Base-by-base conservation (phyloP, 2,888 invertebrate genomes). In the Trissoscelio sp. region DNA sequence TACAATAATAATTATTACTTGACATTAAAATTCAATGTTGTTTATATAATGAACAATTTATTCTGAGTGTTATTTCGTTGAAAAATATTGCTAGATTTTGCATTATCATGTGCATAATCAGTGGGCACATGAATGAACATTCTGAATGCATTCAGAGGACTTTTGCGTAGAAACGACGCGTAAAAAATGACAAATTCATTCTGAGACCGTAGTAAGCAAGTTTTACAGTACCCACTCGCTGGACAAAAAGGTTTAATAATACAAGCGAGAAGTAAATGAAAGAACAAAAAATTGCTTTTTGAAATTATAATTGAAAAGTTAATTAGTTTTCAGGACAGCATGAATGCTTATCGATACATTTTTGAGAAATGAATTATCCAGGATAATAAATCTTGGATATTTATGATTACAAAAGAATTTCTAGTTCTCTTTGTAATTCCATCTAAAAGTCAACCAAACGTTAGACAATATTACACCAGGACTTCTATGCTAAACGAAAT, bases 161-260 rank as follows among this genome's bases (percentile, higher is more conserved):
- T 75, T 75, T 67, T 37, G 75, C 58, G 66, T 67, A 74, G 46
- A 74, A 64, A 28, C 34, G 60, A 60, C 64, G 39, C 39, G 39
- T 64, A 58, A 75, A 75, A 73, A 75, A 66, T 66, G 37, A 51
- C 58, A 58, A 75, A 75, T 75, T 67, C 75, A 75, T 67, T 75
- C 37, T 74, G 64, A 73, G 73, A 44, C 44, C 44, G 6, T 46
- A 5, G 66, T 24, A 66, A 66, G 64, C 64, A 46, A 57, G 74
- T 66, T 66, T 74, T 74, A 48, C 66, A 34, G 74, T 74, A 64
- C 57, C 74, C 66, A 48, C 72, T 72, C 55, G 57, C 28, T 14
- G 18, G 31, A 22, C 14, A 31, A 28, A 46, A 57, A 18, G 62
- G 64, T 57, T 58, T 58, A 20, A 75, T 58, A 75, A 75, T 75